Evolutionary conservation across 2,888 invertebrate genomes (phyloP), one percentile per base, ranked within the genome.

Genomic region (Stenchaetothrips biformis): DNA sequence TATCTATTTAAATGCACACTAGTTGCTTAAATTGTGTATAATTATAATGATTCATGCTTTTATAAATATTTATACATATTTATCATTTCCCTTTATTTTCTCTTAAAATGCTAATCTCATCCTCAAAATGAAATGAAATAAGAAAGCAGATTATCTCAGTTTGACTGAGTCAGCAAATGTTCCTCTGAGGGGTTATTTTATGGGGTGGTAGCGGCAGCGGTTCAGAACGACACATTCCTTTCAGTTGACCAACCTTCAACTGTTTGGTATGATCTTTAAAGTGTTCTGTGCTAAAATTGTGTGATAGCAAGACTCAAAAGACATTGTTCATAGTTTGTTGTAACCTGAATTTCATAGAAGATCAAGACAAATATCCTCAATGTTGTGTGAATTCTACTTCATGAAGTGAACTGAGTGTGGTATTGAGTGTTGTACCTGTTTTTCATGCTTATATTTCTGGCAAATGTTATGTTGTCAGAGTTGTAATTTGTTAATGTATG

Each of bases 351-450:
- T 74, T 25, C 25, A 74, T 11, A 25, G 25, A 74, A 74, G 67
- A 74, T 25, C 21, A 21, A 74, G 67, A 74, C 21, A 25, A 25
- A 74, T 25, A 21, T 74, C n/a, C 7, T 74, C 25, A 21, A 13
- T 53, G 25, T 25, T 74, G 6, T 13, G 53, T 53, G 16, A 53
- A 9, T 13, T 53, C 53, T 53, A 9, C 9, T 13, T 53, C 53
- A 53, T 53, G 11, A 25, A 25, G 11, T 25, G 67, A 74, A 74
- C 8, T 74, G 7, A 25, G 59, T 59, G 18, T 25, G 25, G 67
- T 74, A 74, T 74, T 74, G 25, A 74, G 67, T 25, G 67, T 74
- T 74, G 67, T 74, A 74, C 67, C 67, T 74, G 67, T 74, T 21
- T 74, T 74, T 74, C 67, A 74, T 74, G 67, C 67, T 74, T 74